phyloP scores from a whole-genome alignment of 2,888 invertebrate genomes.

The Drosophila rellima region DNA sequence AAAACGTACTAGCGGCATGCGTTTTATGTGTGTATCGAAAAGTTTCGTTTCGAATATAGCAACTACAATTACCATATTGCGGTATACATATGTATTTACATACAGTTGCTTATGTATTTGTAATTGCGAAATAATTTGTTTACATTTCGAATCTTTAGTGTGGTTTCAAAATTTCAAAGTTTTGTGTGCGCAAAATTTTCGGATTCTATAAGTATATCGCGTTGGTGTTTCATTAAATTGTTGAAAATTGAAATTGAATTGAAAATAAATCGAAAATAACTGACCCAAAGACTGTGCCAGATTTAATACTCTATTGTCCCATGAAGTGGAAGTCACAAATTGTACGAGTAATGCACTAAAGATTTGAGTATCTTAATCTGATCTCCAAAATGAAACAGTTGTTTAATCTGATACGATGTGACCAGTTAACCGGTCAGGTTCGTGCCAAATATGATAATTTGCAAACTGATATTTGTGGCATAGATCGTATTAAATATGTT shows the following conservation, averaged over 20 bases:
- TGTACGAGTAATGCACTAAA: neutral
- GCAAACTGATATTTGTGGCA: slow-evolving; percentile 78
- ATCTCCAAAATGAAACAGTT: slow-evolving; percentile 48
- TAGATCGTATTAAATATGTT: slow-evolving; percentile 68
- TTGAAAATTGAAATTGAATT: slow-evolving; percentile 12
- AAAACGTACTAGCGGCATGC: slow-evolving; percentile 42
- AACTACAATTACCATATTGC: slow-evolving; percentile 33
- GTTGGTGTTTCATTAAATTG: slow-evolving; percentile 6
- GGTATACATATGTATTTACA: slow-evolving; percentile 8
- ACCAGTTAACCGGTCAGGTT: slow-evolving; percentile 53
- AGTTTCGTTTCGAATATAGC: slow-evolving; percentile 2
- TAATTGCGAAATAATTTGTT: slow-evolving; percentile 72
- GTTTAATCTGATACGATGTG: slow-evolving; percentile 69
- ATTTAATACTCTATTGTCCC: slow-evolving; percentile 2
- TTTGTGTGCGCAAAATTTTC: slow-evolving; percentile 43
- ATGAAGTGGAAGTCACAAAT: slow-evolving; percentile 13
- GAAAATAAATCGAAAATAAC: slow-evolving; percentile 12
- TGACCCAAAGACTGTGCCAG: neutral
- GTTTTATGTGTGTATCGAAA: slow-evolving; percentile 29
- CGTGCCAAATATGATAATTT: slow-evolving; percentile 64
- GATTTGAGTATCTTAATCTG: slow-evolving; percentile 1
- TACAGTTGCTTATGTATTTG: slow-evolving; percentile 18
- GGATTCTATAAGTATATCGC: slow-evolving; percentile 3
- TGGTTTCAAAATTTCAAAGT: slow-evolving; percentile 43
- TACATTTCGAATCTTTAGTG: slow-evolving; percentile 55